These are phyloP conservation scores for Megalops atlanticus DNA, from an alignment of 2,113 vertebrate species.

Conservation along the genomic window DNA sequence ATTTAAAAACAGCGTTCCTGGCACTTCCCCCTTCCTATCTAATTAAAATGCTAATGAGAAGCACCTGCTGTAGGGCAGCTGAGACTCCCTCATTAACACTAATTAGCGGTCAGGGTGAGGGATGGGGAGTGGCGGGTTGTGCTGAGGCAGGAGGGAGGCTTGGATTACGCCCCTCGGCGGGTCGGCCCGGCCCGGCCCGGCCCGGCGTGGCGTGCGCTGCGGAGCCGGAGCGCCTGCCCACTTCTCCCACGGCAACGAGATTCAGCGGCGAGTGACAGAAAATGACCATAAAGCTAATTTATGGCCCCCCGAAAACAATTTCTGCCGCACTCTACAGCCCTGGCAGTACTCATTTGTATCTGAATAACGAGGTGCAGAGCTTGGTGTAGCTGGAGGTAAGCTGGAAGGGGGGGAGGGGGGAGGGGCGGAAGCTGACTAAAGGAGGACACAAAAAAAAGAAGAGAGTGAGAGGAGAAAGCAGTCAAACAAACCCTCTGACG, in stretches of 20 bases:
- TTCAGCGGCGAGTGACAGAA: constrained; percentile 38
- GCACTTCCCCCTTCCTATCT: constrained; percentile 19
- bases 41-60: constrained; percentile 59
- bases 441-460: neutral
- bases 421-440: constrained; percentile 12
- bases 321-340: constrained; percentile 38
- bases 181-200: neutral
- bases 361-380: constrained; percentile 41
- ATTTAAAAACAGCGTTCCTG: neutral
- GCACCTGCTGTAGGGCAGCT: constrained; percentile 51
- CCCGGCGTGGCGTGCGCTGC: neutral
- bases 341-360: constrained; percentile 46
- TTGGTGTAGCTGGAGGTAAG: constrained; percentile 22
- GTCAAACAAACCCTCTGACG: constrained; percentile 59
- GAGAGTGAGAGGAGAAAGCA: constrained; percentile 44
- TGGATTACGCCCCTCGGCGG: neutral
- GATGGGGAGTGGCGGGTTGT: neutral
- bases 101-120: constrained; percentile 39
- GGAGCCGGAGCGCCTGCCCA: neutral
- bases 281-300: constrained; percentile 53
- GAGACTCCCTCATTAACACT: constrained; percentile 37
- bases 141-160: constrained; percentile 6
- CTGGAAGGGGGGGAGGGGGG: neutral
- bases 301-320: constrained; percentile 36
- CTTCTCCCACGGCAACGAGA: constrained; percentile 23